Conservation (phyloP, 92 coral and sea anemone genomes). For the Galaxea fascicularis region DNA sequence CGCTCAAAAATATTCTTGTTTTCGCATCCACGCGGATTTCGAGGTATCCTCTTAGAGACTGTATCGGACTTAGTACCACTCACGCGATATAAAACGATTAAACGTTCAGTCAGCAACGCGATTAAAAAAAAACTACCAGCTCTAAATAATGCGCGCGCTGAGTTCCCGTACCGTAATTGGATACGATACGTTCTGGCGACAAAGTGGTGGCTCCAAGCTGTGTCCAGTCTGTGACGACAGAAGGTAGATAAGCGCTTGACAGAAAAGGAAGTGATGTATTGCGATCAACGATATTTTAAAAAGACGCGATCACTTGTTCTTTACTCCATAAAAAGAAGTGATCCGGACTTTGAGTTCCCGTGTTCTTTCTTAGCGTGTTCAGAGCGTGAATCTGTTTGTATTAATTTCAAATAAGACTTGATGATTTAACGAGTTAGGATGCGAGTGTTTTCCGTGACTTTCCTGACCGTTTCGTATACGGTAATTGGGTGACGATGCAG, state of each 20-base stretch:
- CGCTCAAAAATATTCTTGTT: background rate
- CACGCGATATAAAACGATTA: conserved; percentile 20
- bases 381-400: background rate
- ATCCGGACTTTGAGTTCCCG: background rate
- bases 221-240: conserved; percentile 28
- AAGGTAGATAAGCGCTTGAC: conserved; percentile 2
- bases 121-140: too few species aligned
- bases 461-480: background rate
- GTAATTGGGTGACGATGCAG: background rate
- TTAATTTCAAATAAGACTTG: background rate
- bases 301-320: background rate
- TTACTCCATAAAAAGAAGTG: background rate
- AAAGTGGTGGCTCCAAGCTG: conserved; percentile 16
- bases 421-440: background rate
- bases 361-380: background rate
- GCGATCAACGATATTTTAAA: background rate
- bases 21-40: conserved; percentile 6
- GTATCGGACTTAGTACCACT: conserved; percentile 25
- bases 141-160: too few species aligned
- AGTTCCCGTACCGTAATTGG: conserved; percentile 10
- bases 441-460: conserved; percentile 17
- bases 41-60: background rate
- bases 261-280: background rate
- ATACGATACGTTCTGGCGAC: conserved; percentile 22
- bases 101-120: background rate